Base-by-base conservation (phyloP, 2,113 vertebrate species). In the Anhinga anhinga region DNA sequence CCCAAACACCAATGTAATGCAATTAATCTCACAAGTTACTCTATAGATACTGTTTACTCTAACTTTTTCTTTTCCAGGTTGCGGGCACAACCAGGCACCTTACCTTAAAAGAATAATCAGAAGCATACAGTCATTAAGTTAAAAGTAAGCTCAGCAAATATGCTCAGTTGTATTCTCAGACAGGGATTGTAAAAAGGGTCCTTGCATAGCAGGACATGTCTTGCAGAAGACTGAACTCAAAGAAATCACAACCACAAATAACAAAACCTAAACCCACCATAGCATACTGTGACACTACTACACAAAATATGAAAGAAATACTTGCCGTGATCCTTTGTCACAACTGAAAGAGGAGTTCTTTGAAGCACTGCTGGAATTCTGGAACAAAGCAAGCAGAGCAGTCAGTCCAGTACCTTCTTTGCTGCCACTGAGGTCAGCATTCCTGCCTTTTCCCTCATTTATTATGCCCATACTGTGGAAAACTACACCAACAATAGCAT, bases 251-350 rank as follows among this genome's bases (percentile, higher is more conserved):
- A 62, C 11, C 34, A 53, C 30, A 78, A 71, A 32, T 14, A 66
- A 65, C 15, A 79, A 61, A 90, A 44, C 17, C n/a, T 66, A 49
- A 89, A 44, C 9, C 38, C 20, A 69, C 6, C 1, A 2, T 27
- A 1, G 3, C 49, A 42, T 21, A 29, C 26, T 1, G 2, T 66
- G 40, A 58, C 3, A 10, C 40, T 49, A 40, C 22, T 15, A 34
- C 26, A 9, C 9, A 23, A 93, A 77, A 8, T 3, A 71, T 0
- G 1, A 32, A 53, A 63, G 1, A 30, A 80, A 61, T 78, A 98
- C 98, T 98, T 97, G 98, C 98, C 94, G 72, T 61, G 86, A 86
- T 25, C 82, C 90, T 79, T 97, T 92, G 79, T 98, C 96, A 95
- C 96, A 89, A 94, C 50, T 88, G 77, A 91, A 95, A 82, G 97